A percentile compares a stretch with the other conserved stretches of the same genome.
Conservation (phyloP, 1,140 invertebrate genomes). For the Lepidurus packardi region DNA sequence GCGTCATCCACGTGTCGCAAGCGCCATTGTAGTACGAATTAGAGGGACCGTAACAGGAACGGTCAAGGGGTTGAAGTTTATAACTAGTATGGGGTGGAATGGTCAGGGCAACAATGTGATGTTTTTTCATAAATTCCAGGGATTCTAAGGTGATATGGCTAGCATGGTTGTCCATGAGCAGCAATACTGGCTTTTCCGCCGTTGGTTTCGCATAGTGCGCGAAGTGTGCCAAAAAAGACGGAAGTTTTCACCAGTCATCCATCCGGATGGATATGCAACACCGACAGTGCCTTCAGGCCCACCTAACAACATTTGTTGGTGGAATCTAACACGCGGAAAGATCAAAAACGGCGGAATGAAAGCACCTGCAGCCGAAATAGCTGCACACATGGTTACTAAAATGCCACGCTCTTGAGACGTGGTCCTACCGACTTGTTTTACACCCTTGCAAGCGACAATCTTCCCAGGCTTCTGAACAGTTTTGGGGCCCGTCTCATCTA, state of each 20-base stretch:
- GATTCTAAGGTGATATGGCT: slow-evolving; percentile 38
- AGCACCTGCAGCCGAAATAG: slow-evolving; percentile 43
- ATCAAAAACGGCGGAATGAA: slow-evolving; percentile 42
- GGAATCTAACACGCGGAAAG: slow-evolving; percentile 40
- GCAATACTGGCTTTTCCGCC: slow-evolving; percentile 36
- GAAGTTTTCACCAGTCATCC: slow-evolving; percentile 43
- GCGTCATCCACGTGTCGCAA: slow-evolving; percentile 25
- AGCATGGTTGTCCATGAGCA: slow-evolving; percentile 44
- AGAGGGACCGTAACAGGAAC: slow-evolving; percentile 45
- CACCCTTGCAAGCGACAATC: slow-evolving; percentile 43
- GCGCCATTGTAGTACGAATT: slow-evolving; percentile 38
- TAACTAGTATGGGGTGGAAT: slow-evolving; percentile 48
- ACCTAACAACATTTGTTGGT: slow-evolving; percentile 33
- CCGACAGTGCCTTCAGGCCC: slow-evolving; percentile 43
- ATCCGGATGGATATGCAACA: slow-evolving; percentile 40
- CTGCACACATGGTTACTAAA: slow-evolving; percentile 45
- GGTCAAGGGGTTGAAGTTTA: slow-evolving; percentile 49
- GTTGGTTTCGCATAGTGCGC: slow-evolving; percentile 41
- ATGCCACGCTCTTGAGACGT: slow-evolving; percentile 46
- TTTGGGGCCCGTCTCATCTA: slow-evolving; percentile 44
- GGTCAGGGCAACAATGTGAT: slow-evolving; percentile 44
- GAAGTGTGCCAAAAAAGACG: slow-evolving; percentile 44
- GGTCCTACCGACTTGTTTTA: slow-evolving; percentile 45
- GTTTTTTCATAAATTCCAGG: slow-evolving; percentile 41
- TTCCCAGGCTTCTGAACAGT: slow-evolving; percentile 41